These are phyloP conservation scores for Podarcis raffonei DNA, from an alignment of 2,113 vertebrate genomes.

Conservation along the genomic window DNA sequence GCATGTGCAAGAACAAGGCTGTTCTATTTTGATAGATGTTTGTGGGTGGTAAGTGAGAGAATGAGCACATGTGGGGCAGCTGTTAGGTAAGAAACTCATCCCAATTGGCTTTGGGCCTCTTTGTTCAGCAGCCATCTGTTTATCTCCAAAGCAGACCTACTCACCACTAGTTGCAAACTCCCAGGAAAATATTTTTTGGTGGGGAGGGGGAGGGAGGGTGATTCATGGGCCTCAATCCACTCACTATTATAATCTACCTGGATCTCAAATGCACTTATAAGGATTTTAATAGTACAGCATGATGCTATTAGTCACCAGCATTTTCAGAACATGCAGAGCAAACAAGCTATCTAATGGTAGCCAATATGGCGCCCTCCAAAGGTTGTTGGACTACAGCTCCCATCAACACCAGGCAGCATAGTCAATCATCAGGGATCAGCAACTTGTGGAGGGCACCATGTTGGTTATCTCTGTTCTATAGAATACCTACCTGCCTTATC, in stretches of 20 bases:
- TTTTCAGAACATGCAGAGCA: not conserved
- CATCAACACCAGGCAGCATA: too few relatives aligned
- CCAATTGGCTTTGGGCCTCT: slow-evolving; percentile 7
- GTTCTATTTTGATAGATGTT: slow-evolving; percentile 30
- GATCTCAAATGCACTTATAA: not conserved
- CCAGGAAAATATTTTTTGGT: not conserved
- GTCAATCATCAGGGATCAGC: too few relatives aligned
- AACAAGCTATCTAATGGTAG: not conserved
- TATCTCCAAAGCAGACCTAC: not conserved
- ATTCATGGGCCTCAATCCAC: not conserved
- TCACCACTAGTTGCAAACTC: not conserved
- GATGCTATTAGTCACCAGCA: not conserved
- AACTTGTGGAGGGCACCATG: too few relatives aligned
- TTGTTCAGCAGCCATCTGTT: slow-evolving; percentile 16
- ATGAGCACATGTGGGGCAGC: slow-evolving; percentile 22
- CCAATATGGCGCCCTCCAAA: not conserved
- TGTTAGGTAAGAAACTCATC: slow-evolving; percentile 1
- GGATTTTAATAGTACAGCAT: not conserved
- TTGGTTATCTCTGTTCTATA: not conserved
- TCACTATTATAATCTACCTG: not conserved
- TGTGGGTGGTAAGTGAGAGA: slow-evolving; percentile 3
- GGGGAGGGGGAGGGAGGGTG: too few relatives aligned
- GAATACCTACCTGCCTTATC: not conserved
- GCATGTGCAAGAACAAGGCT: not conserved
- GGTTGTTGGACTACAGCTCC: not conserved